phyloP scores from a whole-genome alignment of 2,797 vertebrate species.

The Clarias platycephalus region DNA sequence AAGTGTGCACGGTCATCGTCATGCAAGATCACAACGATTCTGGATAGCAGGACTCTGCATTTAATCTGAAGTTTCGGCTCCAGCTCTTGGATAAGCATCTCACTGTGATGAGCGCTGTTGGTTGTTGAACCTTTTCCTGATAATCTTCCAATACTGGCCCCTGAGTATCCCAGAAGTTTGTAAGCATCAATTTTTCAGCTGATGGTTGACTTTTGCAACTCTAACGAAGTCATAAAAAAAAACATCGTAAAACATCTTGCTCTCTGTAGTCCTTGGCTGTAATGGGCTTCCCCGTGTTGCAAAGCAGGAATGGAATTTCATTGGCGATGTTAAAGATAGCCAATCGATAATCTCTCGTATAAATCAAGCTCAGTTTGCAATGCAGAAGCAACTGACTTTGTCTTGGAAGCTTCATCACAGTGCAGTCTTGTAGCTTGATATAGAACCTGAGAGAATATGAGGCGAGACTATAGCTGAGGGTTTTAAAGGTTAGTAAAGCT shows the following conservation, averaged over 20 bases:
- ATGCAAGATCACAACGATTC: too few species aligned
- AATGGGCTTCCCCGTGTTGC: neutral
- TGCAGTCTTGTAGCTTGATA: neutral
- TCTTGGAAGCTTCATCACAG: neutral
- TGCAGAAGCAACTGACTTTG: neutral
- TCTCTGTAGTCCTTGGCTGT: neutral
- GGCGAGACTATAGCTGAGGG: neutral
- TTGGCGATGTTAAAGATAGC: constrained; percentile 1
- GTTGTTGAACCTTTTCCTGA: too few species aligned
- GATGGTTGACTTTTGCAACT: too few species aligned
- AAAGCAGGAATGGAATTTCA: neutral
- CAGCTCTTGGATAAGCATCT: too few species aligned
- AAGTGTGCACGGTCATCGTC: too few species aligned
- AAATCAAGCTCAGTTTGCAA: neutral
- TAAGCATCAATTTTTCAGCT: too few species aligned
- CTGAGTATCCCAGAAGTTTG: too few species aligned
- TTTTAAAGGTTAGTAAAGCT: neutral
- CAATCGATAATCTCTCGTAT: neutral
- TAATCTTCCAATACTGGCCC: too few species aligned
- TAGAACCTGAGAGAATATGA: neutral
- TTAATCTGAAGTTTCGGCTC: too few species aligned
- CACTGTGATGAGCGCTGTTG: too few species aligned
- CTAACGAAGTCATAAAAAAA: neutral
- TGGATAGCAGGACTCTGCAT: too few species aligned
- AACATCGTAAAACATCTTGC: neutral